A percentile compares a stretch with the other conserved stretches of the same genome.
These are phyloP conservation scores for Pseudoips prasinana DNA, from an alignment of 2,888 invertebrate genomes.

Conservation along the genomic window DNA sequence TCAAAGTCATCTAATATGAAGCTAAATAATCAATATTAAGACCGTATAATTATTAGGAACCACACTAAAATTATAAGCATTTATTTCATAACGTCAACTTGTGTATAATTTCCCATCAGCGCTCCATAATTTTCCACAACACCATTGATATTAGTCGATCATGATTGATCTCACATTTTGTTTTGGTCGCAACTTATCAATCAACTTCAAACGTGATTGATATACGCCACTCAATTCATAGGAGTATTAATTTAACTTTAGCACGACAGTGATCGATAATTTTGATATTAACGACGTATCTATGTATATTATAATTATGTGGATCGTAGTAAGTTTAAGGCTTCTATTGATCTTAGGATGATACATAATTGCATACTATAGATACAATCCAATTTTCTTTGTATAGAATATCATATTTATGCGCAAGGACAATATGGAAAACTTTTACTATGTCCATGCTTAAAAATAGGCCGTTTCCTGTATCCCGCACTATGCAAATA, in stretches of 20 bases:
- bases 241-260: conserved; percentile 66
- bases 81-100: no score
- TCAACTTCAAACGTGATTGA: conserved; percentile 68
- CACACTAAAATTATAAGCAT: no score
- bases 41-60: no score
- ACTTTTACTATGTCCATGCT: no score
- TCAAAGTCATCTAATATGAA: no score
- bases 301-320: conserved; percentile 48
- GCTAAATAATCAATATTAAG: no score
- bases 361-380: no score
- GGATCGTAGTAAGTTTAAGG: conserved; percentile 27
- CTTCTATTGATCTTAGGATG: conserved; percentile 5
- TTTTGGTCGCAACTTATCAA: conserved; percentile 63
- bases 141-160: conserved; percentile 33
- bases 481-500: no score
- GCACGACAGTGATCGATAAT: conserved; percentile 66
- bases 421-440: no score
- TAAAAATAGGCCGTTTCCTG: no score
- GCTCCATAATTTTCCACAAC: conserved; percentile 16
- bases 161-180: conserved; percentile 57
- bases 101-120: conserved; percentile 3
- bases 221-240: conserved; percentile 68
- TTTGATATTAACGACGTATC: conserved; percentile 58
- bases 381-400: no score
- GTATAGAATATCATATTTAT: no score